Conservation (phyloP, 2,113 vertebrate species). For the Labrus mixtus region DNA sequence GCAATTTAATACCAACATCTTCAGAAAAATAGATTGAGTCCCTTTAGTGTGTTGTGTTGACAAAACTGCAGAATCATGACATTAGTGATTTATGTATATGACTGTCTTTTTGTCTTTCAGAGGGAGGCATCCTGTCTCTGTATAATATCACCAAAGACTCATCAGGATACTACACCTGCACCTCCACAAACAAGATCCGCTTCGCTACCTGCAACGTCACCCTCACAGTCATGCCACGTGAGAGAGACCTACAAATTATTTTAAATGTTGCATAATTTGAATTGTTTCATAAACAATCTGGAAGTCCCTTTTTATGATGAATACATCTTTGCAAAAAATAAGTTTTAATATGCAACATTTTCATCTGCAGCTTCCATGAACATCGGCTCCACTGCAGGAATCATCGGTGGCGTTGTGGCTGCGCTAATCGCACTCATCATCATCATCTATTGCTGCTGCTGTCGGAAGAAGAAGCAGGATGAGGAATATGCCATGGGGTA, state of each 20-base stretch:
- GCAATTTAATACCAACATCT: no score
- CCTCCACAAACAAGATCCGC: constrained; percentile 84
- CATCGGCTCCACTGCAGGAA: constrained; percentile 63
- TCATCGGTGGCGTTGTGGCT: constrained; percentile 56
- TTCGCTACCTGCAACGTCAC: constrained; percentile 86
- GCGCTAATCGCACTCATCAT: constrained; percentile 47
- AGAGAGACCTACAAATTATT: constrained; percentile 57
- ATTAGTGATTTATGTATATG: neutral
- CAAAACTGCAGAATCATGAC: no score
- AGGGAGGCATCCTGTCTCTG: constrained; percentile 79
- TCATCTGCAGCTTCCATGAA: constrained; percentile 73
- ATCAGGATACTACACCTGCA: constrained; percentile 89
- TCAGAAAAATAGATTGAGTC: no score
- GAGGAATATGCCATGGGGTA: constrained; percentile 76
- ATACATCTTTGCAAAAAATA: neutral
- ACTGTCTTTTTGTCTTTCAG: constrained; percentile 56
- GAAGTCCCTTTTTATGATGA: neutral
- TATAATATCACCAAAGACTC: constrained; percentile 87
- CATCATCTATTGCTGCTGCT: constrained; percentile 72
- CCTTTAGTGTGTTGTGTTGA: no score
- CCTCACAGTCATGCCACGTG: constrained; percentile 84
- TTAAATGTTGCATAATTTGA: no score
- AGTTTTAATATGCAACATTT: neutral
- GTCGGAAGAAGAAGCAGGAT: constrained; percentile 45
- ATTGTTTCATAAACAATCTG: no score